Conservation (phyloP, 2,797 vertebrate genomes). For the Cossypha niveicapilla region DNA sequence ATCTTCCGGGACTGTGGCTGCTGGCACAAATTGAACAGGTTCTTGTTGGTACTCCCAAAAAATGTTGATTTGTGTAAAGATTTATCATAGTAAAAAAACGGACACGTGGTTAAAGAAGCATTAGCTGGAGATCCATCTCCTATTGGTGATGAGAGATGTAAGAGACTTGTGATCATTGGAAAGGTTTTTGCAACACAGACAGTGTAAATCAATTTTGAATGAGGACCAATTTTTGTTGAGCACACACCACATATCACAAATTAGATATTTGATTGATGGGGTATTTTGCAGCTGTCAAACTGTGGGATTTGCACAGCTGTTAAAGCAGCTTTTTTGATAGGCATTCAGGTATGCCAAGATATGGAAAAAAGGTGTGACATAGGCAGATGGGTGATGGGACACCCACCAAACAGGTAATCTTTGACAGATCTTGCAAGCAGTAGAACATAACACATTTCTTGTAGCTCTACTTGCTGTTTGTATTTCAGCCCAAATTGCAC, state of each 20-base stretch:
- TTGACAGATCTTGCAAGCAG: background rate
- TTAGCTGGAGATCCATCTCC: background rate
- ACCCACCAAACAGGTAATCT: background rate
- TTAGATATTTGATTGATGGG: background rate
- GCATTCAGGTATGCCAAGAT: background rate
- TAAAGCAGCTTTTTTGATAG: background rate
- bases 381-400: background rate
- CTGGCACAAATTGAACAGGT: background rate
- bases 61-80: background rate
- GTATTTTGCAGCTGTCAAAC: background rate
- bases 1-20: background rate
- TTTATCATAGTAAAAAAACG: background rate
- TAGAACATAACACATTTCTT: background rate
- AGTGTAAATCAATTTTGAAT: background rate
- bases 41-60: background rate
- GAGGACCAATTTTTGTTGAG: background rate
- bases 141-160: background rate
- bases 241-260: background rate
- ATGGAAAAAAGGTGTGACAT: background rate
- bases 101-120: background rate
- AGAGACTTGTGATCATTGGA: accelerated
- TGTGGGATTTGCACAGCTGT: background rate
- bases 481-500: background rate
- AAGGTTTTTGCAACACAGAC: background rate
- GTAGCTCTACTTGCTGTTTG: background rate